Evolutionary conservation across 92 coral and sea anemone genomes (phyloP), one percentile per base, ranked within the genome.

Genomic region (Paramuricea clavata): DNA sequence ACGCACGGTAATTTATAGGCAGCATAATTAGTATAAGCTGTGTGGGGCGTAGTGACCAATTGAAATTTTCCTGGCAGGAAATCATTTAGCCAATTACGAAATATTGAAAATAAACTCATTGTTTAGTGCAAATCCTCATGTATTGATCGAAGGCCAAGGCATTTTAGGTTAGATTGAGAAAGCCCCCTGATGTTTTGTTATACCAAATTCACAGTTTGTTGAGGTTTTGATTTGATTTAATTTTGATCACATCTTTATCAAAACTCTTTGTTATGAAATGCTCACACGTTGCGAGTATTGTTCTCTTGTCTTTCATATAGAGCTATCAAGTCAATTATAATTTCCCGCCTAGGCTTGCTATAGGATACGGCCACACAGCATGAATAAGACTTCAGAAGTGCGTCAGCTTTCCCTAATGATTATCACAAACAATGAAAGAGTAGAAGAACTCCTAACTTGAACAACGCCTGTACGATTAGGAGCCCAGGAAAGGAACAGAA

Each of bases 11-110:
- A 79, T 79, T 79, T 79, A 79, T 79, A 79, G 84, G 19, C 44
- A 32, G 72, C 57, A 59, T 42, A 59, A 60, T 64, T 79, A 79
- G 67, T 76, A 22, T n/a, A 54, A 57, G 84, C 84, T n/a, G 72
- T 79, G 84, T 79, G 84, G 84, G 84, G 84, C 72, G 71, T 32
- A 54, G 23, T 35, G 27, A n/a, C 73, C 84, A 79, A 79, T 79
- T 79, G 73, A 59, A 59, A 59, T 41, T 17, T 61, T 59, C 73
- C 57, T 10, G 17, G 72, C 84, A 79, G 84, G 84, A 79, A 79
- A 67, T 79, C 84, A 25, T 61, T 60, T 79, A 60, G 73, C 84
- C 84, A 79, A 79, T 79, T 79, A 79, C 49, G 73, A 61, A 21
- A 79, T 79, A 79, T 79, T 60, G 71, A 59, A 79, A 57, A 79